Evolutionary conservation across 2,113 vertebrate genomes (phyloP), one percentile per base, ranked within the genome.

Genomic region (Grus americana): DNA sequence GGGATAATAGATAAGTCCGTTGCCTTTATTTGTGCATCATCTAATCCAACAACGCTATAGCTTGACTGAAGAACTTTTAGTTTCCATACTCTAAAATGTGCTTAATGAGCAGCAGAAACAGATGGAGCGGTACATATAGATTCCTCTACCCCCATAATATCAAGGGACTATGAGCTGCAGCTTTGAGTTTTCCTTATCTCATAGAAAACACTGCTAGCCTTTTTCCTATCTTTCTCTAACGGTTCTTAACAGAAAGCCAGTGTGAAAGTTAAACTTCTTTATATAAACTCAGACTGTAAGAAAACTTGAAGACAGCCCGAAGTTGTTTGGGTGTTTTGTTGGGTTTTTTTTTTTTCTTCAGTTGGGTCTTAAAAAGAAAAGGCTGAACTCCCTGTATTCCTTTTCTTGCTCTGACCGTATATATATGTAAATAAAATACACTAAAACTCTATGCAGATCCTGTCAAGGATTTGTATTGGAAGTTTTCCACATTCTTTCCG

Each of bases 121-220:
- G 32, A 54, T 0, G 1, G n/a, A 44, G 8, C 32, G 65, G 81
- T 87, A 40, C 21, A 4, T 58, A 3, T 62, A 57, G 75, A 32
- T 54, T 73, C 26, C 18, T 86, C n/a, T 90, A 23, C 34, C 27
- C 38, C 11, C 0, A 0, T n/a, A 75, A 32, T 96, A 92, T 95
- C 93, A 83, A 79, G 90, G 54, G 15, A 15, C 74, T 19, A 0
- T 15, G 67, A 79, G 70, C 78, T 93, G 92, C 94, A 97, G 84
- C 93, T 92, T 93, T 57, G 49, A 21, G 40, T 68, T 87, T 63
- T 46, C 61, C 80, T 97, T 97, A 97, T 97, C 96, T 95, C 9
- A 0, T 46, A n/a, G 78, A 72, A 66, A 90, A 97, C 94, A 95
- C 81, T 29, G 42, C 44, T 62, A 52, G 81, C 42, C 46, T 75